A percentile compares a stretch with the other conserved stretches of the same genome.
Evolutionary conservation across 2,797 vertebrate genomes (phyloP).

Genomic region (Vultur gryphus): DNA sequence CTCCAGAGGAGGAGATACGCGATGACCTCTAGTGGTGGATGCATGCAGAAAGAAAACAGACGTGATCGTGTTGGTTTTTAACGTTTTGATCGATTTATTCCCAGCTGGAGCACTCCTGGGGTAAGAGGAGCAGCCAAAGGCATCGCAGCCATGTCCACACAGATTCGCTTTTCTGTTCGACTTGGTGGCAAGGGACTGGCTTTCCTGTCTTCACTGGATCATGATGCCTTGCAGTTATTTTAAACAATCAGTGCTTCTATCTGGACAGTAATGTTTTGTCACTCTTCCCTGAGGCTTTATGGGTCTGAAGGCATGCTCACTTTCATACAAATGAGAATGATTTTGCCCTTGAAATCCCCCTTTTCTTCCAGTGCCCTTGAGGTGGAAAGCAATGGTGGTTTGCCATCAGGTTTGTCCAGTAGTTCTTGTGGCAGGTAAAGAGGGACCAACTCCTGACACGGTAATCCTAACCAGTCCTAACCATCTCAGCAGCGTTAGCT

Average conservation of each 20-base stretch:
- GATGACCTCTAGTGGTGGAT: neutral
- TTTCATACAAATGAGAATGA: neutral
- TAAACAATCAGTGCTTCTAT: neutral
- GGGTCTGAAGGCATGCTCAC: neutral
- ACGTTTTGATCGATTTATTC: rapidly evolving
- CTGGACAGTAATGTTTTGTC: neutral
- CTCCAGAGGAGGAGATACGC: neutral
- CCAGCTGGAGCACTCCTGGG: neutral
- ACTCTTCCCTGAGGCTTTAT: neutral
- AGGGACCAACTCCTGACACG: rapidly evolving
- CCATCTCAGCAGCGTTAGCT: rapidly evolving
- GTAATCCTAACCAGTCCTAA: neutral
- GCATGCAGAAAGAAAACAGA: neutral
- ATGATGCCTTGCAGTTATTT: neutral
- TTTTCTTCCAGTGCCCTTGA: neutral
- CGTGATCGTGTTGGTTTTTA: rapidly evolving
- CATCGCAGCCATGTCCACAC: rapidly evolving
- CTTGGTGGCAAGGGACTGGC: neutral
- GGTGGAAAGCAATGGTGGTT: neutral
- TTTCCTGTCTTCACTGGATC: neutral
- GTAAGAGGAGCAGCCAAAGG: neutral
- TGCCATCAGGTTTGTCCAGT: neutral
- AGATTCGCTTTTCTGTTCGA: neutral
- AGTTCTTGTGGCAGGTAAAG: neutral
- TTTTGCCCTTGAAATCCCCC: neutral